Conservation (phyloP, 2,888 invertebrate genomes). For the Cheilosia vernalis region DNA sequence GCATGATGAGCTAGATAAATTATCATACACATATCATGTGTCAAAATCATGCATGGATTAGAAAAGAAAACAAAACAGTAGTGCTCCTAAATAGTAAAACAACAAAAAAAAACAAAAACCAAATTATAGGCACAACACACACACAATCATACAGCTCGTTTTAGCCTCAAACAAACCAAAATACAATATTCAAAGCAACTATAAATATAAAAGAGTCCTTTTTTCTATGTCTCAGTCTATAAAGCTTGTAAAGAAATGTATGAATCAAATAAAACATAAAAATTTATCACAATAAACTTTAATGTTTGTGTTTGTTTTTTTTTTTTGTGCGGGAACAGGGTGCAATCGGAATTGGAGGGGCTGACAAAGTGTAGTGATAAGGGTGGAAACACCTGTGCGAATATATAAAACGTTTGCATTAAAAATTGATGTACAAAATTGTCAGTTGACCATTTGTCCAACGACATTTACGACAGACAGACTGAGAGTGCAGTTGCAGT, state of each 20-base stretch:
- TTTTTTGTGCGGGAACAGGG: too few species aligned
- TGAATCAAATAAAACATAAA: constrained; percentile 55
- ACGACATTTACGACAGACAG: too few species aligned
- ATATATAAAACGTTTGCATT: too few species aligned
- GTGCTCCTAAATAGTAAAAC: constrained; percentile 10
- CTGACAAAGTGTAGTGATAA: too few species aligned
- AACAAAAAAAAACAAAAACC: constrained; percentile 6
- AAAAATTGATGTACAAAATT: too few species aligned
- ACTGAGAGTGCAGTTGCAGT: too few species aligned
- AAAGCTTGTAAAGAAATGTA: constrained; percentile 58
- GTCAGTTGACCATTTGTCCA: too few species aligned
- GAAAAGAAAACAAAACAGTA: constrained; percentile 18
- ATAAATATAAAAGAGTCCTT: constrained; percentile 6
- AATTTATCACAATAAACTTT: constrained; percentile 36
- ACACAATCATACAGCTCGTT: constrained; percentile 21
- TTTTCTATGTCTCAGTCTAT: constrained; percentile 59
- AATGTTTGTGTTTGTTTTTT: too few species aligned
- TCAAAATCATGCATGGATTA: constrained; percentile 51
- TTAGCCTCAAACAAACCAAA: constrained; percentile 27
- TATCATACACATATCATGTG: constrained; percentile 72
- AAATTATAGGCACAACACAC: constrained; percentile 22
- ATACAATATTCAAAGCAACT: constrained; percentile 13
- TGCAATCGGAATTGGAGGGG: too few species aligned
- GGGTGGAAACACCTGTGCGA: too few species aligned
- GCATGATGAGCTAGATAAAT: constrained; percentile 66